Evolutionary conservation across 2,797 vertebrate genomes (phyloP).

Genomic region (Enteromius anoplus): DNA sequence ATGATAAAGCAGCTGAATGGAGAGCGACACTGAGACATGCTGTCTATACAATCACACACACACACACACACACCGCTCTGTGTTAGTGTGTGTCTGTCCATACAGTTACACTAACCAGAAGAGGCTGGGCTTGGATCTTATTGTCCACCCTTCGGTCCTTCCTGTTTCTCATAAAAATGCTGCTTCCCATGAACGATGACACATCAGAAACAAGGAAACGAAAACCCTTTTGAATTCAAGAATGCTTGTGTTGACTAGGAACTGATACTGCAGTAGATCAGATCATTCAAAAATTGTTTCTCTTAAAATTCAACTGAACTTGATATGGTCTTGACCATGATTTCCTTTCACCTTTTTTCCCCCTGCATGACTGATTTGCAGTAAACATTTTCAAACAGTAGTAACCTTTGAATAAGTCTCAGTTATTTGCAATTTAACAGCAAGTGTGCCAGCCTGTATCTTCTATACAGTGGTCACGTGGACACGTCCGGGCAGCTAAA

Average conservation of each 20-base stretch:
- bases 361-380: not conserved
- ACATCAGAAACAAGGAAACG: constrained; percentile 13
- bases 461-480: not conserved
- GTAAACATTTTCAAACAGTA: not conserved
- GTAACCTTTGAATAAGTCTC: not conserved
- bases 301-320: not conserved
- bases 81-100: constrained; percentile 22
- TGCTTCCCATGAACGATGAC: constrained; percentile 2
- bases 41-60: constrained; percentile 5
- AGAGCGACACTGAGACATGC: constrained; percentile 12
- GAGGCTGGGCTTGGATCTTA: constrained; percentile 24
- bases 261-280: not conserved
- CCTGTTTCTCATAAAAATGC: constrained; percentile 17
- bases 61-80: not conserved
- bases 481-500: not conserved
- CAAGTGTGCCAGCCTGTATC: too few species aligned
- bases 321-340: not conserved
- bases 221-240: not conserved
- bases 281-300: not conserved
- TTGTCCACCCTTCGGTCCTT: not conserved
- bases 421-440: not conserved
- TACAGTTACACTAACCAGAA: constrained; percentile 13
- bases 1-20: constrained; percentile 28
- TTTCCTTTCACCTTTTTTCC: not conserved
- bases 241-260: not conserved